Conservation (phyloP, 1,140 invertebrate species). For the Pogonomyrmex barbatus region DNA sequence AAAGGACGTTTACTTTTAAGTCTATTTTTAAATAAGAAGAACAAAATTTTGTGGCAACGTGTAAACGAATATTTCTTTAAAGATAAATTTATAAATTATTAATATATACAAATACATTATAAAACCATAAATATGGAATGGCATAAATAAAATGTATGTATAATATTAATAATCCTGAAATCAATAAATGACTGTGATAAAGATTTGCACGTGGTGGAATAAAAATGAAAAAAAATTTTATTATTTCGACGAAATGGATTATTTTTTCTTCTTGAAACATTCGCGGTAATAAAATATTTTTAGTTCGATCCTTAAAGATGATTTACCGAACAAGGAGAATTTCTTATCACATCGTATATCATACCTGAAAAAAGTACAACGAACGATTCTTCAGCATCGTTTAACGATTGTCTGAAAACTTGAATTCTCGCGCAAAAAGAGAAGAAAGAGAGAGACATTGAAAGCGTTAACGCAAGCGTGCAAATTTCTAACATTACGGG, state of each 20-base stretch:
- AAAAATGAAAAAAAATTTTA: constrained; percentile 26
- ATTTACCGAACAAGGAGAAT: constrained; percentile 38
- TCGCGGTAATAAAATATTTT: constrained; percentile 55
- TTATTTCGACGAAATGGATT: background rate
- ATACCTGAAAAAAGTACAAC: constrained; percentile 25
- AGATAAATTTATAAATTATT: background rate
- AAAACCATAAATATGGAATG: background rate
- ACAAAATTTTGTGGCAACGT: background rate
- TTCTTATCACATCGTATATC: constrained; percentile 34
- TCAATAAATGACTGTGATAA: background rate
- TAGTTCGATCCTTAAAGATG: constrained; percentile 23
- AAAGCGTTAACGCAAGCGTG: constrained; percentile 47
- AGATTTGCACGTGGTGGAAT: background rate
- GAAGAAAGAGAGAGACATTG: background rate
- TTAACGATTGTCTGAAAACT: constrained; percentile 28
- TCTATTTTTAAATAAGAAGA: background rate
- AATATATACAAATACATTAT: background rate
- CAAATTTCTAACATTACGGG: constrained; percentile 58
- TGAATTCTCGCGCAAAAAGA: constrained; percentile 15
- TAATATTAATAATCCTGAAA: background rate
- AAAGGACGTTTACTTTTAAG: background rate
- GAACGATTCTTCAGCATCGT: constrained; percentile 25
- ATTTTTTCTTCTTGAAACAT: background rate
- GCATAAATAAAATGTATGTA: background rate
- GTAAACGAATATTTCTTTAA: background rate